These are phyloP conservation scores for Nibea albiflora DNA, from an alignment of 2,113 vertebrate species.

Conservation along the genomic window DNA sequence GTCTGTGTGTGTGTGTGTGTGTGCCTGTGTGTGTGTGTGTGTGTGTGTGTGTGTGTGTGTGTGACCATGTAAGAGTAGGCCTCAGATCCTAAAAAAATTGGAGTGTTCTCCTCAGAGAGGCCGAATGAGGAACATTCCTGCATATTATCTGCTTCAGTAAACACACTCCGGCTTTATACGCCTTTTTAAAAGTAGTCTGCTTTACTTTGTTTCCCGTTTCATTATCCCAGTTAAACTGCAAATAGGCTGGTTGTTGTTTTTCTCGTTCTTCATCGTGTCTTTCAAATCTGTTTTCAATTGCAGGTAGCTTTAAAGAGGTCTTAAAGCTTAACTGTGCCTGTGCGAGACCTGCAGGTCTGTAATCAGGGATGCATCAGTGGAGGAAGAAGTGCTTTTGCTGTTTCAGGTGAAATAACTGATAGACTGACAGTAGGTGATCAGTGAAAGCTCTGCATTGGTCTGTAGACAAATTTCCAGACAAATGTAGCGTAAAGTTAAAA, in stretches of 20 bases:
- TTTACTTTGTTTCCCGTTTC: not conserved
- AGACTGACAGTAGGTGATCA: not conserved
- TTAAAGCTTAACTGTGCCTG: not conserved
- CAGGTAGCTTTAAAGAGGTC: not conserved
- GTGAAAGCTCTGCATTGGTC: not conserved
- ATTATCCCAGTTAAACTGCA: not conserved
- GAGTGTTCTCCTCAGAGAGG: not conserved
- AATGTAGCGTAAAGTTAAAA: no score
- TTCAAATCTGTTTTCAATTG: not conserved
- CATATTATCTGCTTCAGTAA: slow-evolving; percentile 13
- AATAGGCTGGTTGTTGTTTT: not conserved
- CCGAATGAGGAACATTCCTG: not conserved
- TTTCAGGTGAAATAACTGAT: not conserved
- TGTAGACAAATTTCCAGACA: no score
- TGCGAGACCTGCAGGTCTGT: not conserved
- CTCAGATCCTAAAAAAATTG: not conserved
- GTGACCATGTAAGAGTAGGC: not conserved
- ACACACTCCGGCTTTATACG: not conserved
- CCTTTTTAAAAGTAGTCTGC: not conserved
- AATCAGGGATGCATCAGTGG: not conserved
- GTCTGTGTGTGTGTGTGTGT: not conserved
- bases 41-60: not conserved
- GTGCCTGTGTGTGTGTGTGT: not conserved
- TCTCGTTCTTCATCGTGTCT: not conserved
- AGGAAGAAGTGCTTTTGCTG: not conserved